Conservation (phyloP, 2,113 vertebrate genomes). For the Microtus ochrogaster region DNA sequence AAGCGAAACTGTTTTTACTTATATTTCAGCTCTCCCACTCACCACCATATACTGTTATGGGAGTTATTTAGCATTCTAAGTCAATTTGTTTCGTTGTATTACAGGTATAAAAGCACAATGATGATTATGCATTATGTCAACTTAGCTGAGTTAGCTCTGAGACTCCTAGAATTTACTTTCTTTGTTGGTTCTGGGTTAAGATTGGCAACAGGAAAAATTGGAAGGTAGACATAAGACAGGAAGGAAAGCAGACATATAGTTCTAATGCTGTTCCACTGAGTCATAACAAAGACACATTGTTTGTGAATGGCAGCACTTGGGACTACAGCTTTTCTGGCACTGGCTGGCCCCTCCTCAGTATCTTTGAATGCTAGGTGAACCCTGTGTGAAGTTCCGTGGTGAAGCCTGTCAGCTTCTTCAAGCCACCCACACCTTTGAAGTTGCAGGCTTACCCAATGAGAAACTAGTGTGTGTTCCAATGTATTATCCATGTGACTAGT, state of each 20-base stretch:
- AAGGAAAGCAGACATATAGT: background rate
- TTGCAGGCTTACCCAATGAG: background rate
- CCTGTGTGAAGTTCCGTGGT: background rate
- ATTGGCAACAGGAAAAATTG: background rate
- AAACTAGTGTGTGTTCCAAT: background rate
- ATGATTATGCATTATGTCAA: background rate
- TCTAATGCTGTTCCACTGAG: too few species aligned
- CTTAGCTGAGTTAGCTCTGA: conserved; percentile 6
- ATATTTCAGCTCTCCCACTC: background rate
- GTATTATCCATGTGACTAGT: background rate
- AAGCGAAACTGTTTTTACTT: background rate
- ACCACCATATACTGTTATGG: background rate
- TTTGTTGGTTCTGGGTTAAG: conserved; percentile 1
- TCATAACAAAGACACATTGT: background rate
- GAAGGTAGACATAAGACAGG: background rate
- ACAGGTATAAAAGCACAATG: background rate
- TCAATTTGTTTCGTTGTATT: conserved; percentile 30
- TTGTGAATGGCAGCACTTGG: background rate
- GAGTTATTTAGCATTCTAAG: conserved; percentile 41
- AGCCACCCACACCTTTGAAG: background rate
- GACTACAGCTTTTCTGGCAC: background rate
- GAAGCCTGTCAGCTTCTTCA: background rate
- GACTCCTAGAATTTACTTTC: conserved; percentile 9
- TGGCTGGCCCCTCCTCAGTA: background rate
- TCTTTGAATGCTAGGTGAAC: background rate